These are phyloP conservation scores for Dermolepida albohirtum DNA, from an alignment of 2,888 invertebrate species.

Conservation along the genomic window DNA sequence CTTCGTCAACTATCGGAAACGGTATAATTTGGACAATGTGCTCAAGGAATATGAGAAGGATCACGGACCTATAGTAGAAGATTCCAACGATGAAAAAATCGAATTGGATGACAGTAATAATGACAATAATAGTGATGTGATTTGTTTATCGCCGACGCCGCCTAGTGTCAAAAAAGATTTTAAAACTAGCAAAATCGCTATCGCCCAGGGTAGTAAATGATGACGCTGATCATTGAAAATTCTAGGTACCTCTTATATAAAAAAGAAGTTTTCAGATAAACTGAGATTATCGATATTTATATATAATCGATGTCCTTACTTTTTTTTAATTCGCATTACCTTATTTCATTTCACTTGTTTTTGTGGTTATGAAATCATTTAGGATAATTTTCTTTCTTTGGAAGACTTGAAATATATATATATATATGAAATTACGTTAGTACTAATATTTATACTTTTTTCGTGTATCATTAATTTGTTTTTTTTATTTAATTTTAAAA, in stretches of 20 bases:
- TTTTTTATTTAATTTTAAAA: too few relatives aligned
- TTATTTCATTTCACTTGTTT: too few relatives aligned
- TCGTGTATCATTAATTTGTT: too few relatives aligned
- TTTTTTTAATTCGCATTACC: too few relatives aligned
- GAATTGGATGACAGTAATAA: slow-evolving; percentile 55
- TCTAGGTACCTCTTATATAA: slow-evolving; percentile 30
- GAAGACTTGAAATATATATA: too few relatives aligned
- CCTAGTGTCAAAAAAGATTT: slow-evolving; percentile 55
- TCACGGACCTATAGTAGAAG: slow-evolving; percentile 68
- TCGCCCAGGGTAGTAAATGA: slow-evolving; percentile 57
- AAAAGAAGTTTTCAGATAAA: not conserved
- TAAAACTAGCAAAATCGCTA: slow-evolving; percentile 57
- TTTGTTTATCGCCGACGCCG: slow-evolving; percentile 65
- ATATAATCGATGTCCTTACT: too few relatives aligned
- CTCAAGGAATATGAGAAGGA: slow-evolving; percentile 88
- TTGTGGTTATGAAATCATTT: too few relatives aligned
- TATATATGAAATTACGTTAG: too few relatives aligned
- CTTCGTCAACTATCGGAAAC: slow-evolving; percentile 90
- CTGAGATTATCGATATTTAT: too few relatives aligned
- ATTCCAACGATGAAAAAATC: slow-evolving; percentile 52
- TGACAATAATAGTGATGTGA: slow-evolving; percentile 61
- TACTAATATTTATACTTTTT: too few relatives aligned
- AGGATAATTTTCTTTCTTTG: too few relatives aligned
- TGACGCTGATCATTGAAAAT: slow-evolving; percentile 46
- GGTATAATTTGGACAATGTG: slow-evolving; percentile 88